Conservation (phyloP, 1,140 invertebrate genomes). For the Bombus sylvicola region DNA sequence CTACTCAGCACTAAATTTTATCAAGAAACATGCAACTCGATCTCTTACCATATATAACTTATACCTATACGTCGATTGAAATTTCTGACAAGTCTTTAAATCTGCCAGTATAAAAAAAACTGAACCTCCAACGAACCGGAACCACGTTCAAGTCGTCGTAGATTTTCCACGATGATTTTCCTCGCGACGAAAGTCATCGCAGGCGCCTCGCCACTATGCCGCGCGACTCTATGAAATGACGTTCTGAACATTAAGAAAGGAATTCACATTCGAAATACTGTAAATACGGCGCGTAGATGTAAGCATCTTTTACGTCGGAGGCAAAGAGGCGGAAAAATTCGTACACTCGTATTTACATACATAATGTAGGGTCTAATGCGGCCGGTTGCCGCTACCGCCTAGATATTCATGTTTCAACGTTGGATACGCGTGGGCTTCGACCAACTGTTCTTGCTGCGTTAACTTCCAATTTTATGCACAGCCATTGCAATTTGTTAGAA, state of each 20-base stretch:
- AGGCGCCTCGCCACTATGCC: background rate
- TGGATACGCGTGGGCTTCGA: slow-evolving; percentile 20
- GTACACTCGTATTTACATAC: slow-evolving; percentile 34
- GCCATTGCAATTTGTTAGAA: slow-evolving; percentile 20
- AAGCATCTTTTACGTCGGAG: slow-evolving; percentile 24
- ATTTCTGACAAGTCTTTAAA: background rate
- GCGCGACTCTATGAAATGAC: background rate
- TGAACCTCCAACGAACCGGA: background rate
- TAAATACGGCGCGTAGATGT: slow-evolving; percentile 3
- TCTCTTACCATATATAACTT: too few species aligned
- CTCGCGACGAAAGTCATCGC: slow-evolving; percentile 7
- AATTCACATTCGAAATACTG: slow-evolving; percentile 32
- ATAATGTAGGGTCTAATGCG: slow-evolving; percentile 32
- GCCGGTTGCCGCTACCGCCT: slow-evolving; percentile 24
- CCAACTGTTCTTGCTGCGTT: slow-evolving; percentile 11
- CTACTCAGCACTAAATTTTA: too few species aligned
- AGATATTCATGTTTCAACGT: slow-evolving; percentile 40
- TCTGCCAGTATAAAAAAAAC: background rate
- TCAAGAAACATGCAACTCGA: too few species aligned
- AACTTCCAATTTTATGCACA: slow-evolving; percentile 31
- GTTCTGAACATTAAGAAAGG: slow-evolving; percentile 24
- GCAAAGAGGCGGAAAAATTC: slow-evolving; percentile 31
- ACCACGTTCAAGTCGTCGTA: slow-evolving; percentile 17
- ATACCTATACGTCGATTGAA: too few species aligned
- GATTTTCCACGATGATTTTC: slow-evolving; percentile 11